Base-by-base conservation (phyloP, 2,888 invertebrate species). In the Drosophila lacicola region DNA sequence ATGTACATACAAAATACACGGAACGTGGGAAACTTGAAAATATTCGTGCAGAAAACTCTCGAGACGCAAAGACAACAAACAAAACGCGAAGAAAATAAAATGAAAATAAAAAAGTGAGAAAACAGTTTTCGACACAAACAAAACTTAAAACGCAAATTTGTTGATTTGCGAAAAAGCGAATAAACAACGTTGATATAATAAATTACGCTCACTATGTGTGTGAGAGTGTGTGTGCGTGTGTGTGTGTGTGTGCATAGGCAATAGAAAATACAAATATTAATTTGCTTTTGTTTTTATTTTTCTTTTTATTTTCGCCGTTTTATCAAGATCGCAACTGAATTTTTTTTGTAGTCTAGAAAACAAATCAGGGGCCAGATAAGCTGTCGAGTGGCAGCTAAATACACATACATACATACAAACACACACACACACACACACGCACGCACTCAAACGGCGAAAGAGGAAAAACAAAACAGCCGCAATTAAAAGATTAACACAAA, bases 401-500 rank as follows among this genome's bases (percentile, higher is more conserved):
- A 79, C 71, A 82, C 73, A 77, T 47, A 47, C 9, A 64, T 17
- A 33, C 8, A 51, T 39, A 53, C 49, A 54, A 25, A 51, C 44
- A 60, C 10, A 21, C 25, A 47, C 6, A 36, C 46, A 45, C 2
- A 45, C 33, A 6, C 9, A 58, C 45, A 11, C 17, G 13, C n/a
- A 42, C 37, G 33, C 11, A 49, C 19, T 47, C 45, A 13, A 45
- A 25, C 36, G 44, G 50, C 42, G 17, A 70, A 64, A 71, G 47
- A 70, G 58, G 53, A 62, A 74, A 74, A 80, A 72, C 65, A 82
- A 82, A 88, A 82, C 64, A 74, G 80, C 64, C 66, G 75, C 86
- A 88, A 83, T 88, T 84, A 86, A 88, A 83, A 88, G 89, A 84
- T 84, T 88, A 86, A 83, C 73, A 74, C 70, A 80, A 71, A 78